Conservation (phyloP, 92 coral and sea anemone genomes). For the Zoanthus solanderi region DNA sequence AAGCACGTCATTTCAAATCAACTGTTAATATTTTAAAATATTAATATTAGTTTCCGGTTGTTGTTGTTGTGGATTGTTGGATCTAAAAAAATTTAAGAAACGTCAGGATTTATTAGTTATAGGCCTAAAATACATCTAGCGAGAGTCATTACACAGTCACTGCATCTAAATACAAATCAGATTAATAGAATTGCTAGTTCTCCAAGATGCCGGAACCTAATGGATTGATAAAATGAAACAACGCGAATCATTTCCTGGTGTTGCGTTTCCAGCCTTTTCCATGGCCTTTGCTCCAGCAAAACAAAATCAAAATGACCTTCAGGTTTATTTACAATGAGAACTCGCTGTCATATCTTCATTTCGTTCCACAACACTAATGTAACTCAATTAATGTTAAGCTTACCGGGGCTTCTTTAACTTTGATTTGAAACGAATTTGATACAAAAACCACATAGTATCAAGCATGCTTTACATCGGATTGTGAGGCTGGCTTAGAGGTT, state of each 20-base stretch:
- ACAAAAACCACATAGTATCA: no score
- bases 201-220: background rate
- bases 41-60: background rate
- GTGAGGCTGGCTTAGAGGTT: no score
- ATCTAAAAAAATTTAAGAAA: background rate
- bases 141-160: background rate
- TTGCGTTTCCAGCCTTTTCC: background rate
- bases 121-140: background rate
- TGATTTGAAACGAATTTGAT: no score
- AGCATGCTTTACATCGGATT: no score
- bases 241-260: constrained; percentile 24
- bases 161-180: no score
- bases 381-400: no score
- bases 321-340: no score
- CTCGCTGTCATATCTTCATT: no score
- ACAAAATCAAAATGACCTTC: background rate
- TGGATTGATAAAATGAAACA: background rate
- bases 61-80: background rate
- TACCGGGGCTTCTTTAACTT: no score
- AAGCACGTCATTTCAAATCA: no score
- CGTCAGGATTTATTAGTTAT: background rate
- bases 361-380: background rate
- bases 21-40: background rate
- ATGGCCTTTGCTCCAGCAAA: background rate
- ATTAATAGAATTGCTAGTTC: no score